Conservation (phyloP, 2,113 vertebrate genomes). For the Urocynchramus pylzowi region DNA sequence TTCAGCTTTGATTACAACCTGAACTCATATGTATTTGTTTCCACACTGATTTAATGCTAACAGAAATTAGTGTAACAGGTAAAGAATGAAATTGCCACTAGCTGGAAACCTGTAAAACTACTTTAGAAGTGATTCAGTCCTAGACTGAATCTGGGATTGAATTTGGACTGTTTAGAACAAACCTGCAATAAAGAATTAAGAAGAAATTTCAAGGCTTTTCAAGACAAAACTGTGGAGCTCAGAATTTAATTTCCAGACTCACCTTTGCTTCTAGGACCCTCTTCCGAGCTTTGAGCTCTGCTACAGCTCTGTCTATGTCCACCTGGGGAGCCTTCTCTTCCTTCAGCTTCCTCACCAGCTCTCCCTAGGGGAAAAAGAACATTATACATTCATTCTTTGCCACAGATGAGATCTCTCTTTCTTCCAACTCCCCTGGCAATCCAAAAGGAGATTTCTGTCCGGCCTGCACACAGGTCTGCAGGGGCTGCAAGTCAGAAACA, state of each 20-base stretch:
- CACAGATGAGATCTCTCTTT: not conserved
- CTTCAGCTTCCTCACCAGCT: conserved; percentile 91
- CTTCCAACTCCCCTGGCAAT: not conserved
- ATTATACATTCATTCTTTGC: not conserved
- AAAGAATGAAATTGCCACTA: not conserved
- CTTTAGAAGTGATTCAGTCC: not conserved
- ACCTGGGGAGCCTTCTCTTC: conserved; percentile 88
- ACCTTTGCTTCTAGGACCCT: conserved; percentile 91
- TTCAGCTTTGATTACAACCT: not conserved
- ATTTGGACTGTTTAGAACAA: not conserved
- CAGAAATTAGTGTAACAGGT: not conserved
- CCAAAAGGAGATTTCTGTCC: not conserved
- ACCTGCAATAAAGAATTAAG: not conserved
- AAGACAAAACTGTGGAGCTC: not conserved
- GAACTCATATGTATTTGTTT: not conserved
- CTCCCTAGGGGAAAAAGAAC: conserved; percentile 77
- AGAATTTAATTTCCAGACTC: not conserved
- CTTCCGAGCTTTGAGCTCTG: conserved; percentile 93
- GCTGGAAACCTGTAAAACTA: not conserved
- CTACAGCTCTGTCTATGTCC: conserved; percentile 91
- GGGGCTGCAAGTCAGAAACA: not conserved
- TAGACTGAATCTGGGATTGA: not conserved
- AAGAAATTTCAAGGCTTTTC: not conserved
- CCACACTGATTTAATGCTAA: not conserved
- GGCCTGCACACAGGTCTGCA: not conserved